Evolutionary conservation across 2,888 invertebrate genomes (phyloP).

Genomic region (Xestia sexstrigata): DNA sequence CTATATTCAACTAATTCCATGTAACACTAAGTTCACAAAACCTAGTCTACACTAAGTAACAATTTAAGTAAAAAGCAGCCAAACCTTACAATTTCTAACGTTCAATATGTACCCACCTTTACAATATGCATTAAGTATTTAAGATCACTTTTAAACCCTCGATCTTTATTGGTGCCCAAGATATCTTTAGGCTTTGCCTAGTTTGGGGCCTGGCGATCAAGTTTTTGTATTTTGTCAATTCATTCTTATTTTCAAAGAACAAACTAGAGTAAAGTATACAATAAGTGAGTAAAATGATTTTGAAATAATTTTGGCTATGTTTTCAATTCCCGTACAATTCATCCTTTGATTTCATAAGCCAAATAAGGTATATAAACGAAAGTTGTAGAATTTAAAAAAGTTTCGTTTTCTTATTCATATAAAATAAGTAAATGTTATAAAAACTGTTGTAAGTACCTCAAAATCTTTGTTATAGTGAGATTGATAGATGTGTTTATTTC

Average conservation of each 20-base stretch:
- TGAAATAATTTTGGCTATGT: not conserved
- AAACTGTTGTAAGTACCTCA: not conserved
- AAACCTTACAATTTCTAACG: slow-evolving; percentile 5
- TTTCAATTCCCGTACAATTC: not conserved
- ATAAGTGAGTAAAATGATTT: not conserved
- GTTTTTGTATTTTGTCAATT: not conserved
- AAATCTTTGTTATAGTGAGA: not conserved
- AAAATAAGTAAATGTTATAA: not conserved
- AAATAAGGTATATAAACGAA: not conserved
- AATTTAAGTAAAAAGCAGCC: slow-evolving; percentile 26
- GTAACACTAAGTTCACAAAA: not conserved
- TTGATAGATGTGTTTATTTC: not conserved
- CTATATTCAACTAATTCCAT: slow-evolving; percentile 1
- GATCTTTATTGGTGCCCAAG: no score
- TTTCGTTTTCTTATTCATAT: not conserved
- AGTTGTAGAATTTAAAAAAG: not conserved
- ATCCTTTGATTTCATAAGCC: not conserved
- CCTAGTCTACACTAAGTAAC: slow-evolving; percentile 23
- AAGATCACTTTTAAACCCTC: slow-evolving; percentile 18
- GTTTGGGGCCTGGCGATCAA: no score
- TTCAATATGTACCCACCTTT: slow-evolving; percentile 12
- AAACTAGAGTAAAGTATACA: not conserved
- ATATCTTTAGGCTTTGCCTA: no score
- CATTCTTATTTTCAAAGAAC: not conserved
- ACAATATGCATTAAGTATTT: slow-evolving; percentile 20